phyloP scores from a whole-genome alignment of 1,140 invertebrate species.

The Latrodectus geometricus region DNA sequence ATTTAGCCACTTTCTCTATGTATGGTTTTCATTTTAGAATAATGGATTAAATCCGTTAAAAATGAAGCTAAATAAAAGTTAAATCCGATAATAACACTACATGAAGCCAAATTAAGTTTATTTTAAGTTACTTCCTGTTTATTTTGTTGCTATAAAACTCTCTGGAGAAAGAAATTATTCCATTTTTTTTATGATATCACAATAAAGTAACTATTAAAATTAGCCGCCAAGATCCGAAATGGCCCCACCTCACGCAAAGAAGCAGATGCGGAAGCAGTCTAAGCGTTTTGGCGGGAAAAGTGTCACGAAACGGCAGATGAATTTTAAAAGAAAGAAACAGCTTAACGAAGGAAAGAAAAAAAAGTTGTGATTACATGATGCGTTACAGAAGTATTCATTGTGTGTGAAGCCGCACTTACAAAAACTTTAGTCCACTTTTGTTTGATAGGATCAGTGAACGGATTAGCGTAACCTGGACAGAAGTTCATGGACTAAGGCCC shows the following conservation, averaged over 20 bases:
- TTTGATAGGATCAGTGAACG: conserved; percentile 35
- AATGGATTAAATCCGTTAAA: too few species aligned
- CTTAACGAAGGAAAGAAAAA: not conserved
- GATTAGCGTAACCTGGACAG: conserved; percentile 20
- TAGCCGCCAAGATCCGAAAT: not conserved
- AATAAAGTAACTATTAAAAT: not conserved
- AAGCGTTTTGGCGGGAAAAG: not conserved
- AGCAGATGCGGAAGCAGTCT: not conserved
- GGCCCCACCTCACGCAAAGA: not conserved
- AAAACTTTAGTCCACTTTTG: conserved; percentile 43
- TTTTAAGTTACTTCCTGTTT: too few species aligned
- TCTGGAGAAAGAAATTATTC: too few species aligned
- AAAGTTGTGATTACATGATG: conserved; percentile 6
- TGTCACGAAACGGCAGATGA: not conserved
- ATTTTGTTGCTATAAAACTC: too few species aligned
- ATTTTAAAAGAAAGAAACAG: not conserved
- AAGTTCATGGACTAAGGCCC: conserved; percentile 23
- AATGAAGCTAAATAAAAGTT: too few species aligned
- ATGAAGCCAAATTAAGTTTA: too few species aligned
- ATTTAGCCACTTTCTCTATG: too few species aligned
- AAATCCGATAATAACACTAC: too few species aligned
- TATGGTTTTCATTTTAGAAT: too few species aligned
- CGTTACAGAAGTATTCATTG: conserved; percentile 30
- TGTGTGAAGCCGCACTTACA: conserved; percentile 8
- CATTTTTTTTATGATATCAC: not conserved